phyloP scores from a whole-genome alignment of 2,888 invertebrate genomes.

The Neoascia interrupta region DNA sequence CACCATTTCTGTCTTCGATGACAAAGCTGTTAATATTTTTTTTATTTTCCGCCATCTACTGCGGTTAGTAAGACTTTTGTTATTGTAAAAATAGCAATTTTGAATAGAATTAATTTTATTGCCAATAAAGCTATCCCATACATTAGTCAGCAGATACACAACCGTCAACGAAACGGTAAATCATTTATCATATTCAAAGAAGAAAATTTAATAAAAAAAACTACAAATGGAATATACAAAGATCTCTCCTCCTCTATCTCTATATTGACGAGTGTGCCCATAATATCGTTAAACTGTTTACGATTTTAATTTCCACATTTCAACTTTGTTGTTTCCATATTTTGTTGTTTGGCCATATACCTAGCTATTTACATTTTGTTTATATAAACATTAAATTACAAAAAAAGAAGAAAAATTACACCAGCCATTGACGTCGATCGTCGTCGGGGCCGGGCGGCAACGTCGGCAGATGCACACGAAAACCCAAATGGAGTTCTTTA shows the following conservation, averaged over 20 bases:
- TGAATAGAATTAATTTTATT: conserved; percentile 19
- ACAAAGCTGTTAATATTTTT: not conserved
- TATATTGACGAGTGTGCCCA: no score
- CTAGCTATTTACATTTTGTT: conserved; percentile 9
- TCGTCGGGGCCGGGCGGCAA: not conserved
- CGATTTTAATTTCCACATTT: conserved; percentile 4
- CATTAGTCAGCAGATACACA: not conserved
- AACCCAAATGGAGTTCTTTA: conserved; percentile 31
- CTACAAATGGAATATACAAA: conserved; percentile 10
- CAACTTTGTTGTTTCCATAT: not conserved
- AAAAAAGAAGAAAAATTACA: conserved; percentile 21
- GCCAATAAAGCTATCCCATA: conserved; percentile 17
- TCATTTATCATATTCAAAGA: conserved; percentile 1
- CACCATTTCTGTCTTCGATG: not conserved
- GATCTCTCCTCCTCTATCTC: no score
- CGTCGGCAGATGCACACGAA: conserved; percentile 6
- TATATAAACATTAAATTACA: conserved; percentile 10
- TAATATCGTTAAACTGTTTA: conserved; percentile 15
- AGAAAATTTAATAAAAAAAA: conserved; percentile 6
- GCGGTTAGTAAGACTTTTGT: not conserved
- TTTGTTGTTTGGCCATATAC: not conserved
- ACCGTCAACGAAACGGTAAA: not conserved
- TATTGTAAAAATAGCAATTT: conserved; percentile 3
- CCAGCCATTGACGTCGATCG: not conserved
- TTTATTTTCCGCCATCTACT: not conserved